Evolutionary conservation across 2,113 vertebrate species (phyloP), one percentile per base, ranked within the genome.

Genomic region (Papio anubis): DNA sequence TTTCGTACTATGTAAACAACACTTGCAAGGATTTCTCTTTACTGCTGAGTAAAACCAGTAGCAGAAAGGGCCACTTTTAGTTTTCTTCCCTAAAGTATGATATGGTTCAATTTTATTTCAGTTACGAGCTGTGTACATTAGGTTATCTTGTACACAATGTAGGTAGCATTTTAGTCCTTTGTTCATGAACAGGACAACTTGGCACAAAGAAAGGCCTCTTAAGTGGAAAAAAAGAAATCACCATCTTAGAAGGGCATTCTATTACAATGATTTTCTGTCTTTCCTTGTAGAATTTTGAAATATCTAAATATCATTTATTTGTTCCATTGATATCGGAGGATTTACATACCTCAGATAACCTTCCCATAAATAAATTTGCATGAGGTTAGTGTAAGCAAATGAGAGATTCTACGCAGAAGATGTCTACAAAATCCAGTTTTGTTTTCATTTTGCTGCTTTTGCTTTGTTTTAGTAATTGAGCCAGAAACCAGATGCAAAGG

Each of bases 1-100:
- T 98, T 99, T 98, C 94, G 57, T 98, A 98, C 98, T 98, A 98
- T 98, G 98, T 98, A 98, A 98, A 98, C 97, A 98, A 97, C 97
- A 97, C 98, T 98, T 94, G 97, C 93, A 98, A 97, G 98, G 96
- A 98, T 98, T 98, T 98, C 97, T 98, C 98, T 94, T 98, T 98
- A 98, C 91, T 97, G 95, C 96, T 98, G 98, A 98, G 98, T 98
- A 98, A 98, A 98, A 98, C 98, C 98, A 98, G 98, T 98, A 98
- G 98, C 98, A 96, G 97, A 97, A 97, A 99, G 97, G 98, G 50
- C 86, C 97, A 96, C 97, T 96, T 98, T 98, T 97, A 97, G 97
- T 98, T 98, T 97, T 94, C 45, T 96, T 92, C 88, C 70, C 8
- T 98, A 89, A 97, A 97, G 87, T 52, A 12, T 64, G 78, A 2